Conservation (phyloP, 2,888 invertebrate species). For the Pristionchus mayeri region DNA sequence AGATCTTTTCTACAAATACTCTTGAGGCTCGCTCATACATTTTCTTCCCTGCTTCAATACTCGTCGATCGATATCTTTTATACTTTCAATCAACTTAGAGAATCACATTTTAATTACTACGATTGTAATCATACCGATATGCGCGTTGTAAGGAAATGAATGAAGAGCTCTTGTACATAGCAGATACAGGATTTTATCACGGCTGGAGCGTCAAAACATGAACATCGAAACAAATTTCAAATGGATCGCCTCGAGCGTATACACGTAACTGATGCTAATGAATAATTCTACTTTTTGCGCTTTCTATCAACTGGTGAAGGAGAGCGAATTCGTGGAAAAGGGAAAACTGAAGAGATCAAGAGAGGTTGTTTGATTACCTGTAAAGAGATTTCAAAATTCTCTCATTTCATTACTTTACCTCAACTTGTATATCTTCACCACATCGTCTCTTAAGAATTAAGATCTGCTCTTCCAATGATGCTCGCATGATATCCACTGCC, state of each 20-base stretch:
- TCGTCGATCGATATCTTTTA: no score
- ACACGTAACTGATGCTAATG: neutral
- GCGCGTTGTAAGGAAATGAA: conserved; percentile 24
- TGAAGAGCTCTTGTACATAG: conserved; percentile 45
- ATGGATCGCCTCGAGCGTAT: no score
- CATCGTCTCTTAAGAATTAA: neutral
- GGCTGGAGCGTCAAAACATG: neutral
- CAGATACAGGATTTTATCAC: neutral
- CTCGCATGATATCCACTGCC: neutral
- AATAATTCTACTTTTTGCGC: neutral
- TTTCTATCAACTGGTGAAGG: conserved; percentile 25
- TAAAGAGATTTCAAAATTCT: neutral
- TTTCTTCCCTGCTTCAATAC: neutral
- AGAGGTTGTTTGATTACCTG: neutral
- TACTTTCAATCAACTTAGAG: neutral
- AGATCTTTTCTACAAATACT: no score
- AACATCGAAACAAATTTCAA: neutral
- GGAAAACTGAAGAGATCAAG: no score
- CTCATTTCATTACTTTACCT: neutral
- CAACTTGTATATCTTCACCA: neutral
- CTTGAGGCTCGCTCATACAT: no score
- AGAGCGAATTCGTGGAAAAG: neutral
- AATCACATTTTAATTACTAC: neutral
- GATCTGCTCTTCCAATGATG: conserved; percentile 5
- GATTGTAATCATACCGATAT: conserved; percentile 38